Base-by-base conservation (phyloP, 2,113 vertebrate genomes). In the Rhodinocichla rosea region DNA sequence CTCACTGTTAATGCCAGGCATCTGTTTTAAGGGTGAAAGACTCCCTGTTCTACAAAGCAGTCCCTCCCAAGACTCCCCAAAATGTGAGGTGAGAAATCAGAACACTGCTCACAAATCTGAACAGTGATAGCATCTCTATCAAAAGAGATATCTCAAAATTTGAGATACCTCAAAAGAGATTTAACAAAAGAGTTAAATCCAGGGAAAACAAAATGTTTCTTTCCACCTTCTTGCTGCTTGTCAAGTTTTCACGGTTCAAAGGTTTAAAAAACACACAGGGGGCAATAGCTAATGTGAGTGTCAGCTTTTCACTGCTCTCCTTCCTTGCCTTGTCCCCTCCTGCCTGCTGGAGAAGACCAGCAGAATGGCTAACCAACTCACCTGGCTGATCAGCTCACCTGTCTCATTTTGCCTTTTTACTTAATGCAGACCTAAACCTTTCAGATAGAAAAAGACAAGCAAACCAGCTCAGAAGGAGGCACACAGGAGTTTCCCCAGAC, bases 1-100 rank as follows among this genome's bases (percentile, higher is more conserved):
- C 59, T 63, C 10, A 2, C 15, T 0, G 0, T 52, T 55, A 64
- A 50, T 11, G 8, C n/a, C 62, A 79, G 32, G 13, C 8, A 42
- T 62, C 42, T 74, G 27, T 52, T 80, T 70, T 47, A 39, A 33
- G 42, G 26, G 9, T 55, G n/a, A 53, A 55, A 35, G 16, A 35
- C 39, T 83, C 49, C 47, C 81, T 75, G 9, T 59, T 67, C 18
- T 74, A 35, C 45, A 44, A 13, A 88, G 37, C 40, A 65, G 27
- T 89, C 13, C 30, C 49, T 92, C 37, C 67, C 7, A 40, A 81
- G 30, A 4, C 47, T 77, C 18, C 71, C 22, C 13, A 39, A 92
- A 39, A 63, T 3, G 2, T 7, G 44, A 82, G 23, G 32, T 44
- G 55, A 77, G 15, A 63, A 73, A 69, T 7, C 21, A 63, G 63